Evolutionary conservation across 2,113 vertebrate species (phyloP).

Genomic region (Pseudorhombus dupliciocellatus): DNA sequence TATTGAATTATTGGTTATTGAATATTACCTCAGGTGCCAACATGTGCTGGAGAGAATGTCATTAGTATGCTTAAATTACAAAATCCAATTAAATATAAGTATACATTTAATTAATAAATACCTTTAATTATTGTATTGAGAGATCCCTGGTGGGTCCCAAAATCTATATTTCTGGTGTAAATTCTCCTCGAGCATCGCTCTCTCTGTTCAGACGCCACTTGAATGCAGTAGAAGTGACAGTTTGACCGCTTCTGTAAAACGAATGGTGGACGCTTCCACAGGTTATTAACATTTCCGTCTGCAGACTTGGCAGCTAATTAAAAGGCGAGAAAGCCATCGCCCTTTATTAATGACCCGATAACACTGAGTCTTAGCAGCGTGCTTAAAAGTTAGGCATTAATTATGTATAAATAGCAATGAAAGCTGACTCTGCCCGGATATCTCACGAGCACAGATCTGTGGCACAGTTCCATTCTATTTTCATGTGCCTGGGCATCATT

Average conservation of each 20-base stretch:
- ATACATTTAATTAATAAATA: too few species aligned
- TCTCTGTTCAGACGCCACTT: neutral
- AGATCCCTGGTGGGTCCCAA: neutral
- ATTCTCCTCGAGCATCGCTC: neutral
- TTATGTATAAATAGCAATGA: constrained; percentile 25
- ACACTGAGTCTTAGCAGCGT: constrained; percentile 9
- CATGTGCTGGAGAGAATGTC: neutral
- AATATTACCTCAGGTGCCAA: neutral
- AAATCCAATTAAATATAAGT: too few species aligned
- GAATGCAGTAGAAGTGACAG: neutral
- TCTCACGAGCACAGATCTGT: neutral
- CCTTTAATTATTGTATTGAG: neutral
- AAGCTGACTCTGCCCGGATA: neutral
- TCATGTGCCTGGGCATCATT: neutral
- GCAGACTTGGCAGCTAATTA: constrained; percentile 21
- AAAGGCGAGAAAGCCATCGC: constrained; percentile 30
- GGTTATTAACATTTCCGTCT: constrained; percentile 22
- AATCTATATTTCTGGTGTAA: neutral
- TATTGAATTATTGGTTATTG: too few species aligned
- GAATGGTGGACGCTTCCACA: neutral
- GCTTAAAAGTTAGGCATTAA: constrained; percentile 12
- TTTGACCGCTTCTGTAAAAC: constrained; percentile 1
- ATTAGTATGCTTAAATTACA: too few species aligned
- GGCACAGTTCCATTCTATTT: neutral
- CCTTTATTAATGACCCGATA: constrained; percentile 29